Evolutionary conservation across 2,888 invertebrate species (phyloP), one percentile per base, ranked within the genome.

Genomic region (Leucania comma): DNA sequence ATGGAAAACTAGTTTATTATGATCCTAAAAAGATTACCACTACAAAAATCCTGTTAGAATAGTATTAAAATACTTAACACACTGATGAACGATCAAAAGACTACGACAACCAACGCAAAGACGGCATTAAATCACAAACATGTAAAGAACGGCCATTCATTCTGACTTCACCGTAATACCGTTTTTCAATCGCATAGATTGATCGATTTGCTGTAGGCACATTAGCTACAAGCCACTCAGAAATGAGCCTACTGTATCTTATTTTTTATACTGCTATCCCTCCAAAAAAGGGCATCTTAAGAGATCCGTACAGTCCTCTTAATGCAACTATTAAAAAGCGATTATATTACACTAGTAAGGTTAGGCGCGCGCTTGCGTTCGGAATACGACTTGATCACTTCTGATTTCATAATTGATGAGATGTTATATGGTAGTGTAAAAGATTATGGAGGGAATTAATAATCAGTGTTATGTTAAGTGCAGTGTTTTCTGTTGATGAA

Each of bases 281-380:
- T 56, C 80, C 68, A 53, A 63, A 82, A 83, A 82, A 76, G 87
- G 86, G 84, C 22, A 62, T 61, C 50, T 48, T 62, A 62, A n/a
- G 72, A 68, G 72, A 69, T 71, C 72, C 68, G 54, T 64, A 58
- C 63, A 60, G 58, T 51, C 66, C 62, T 68, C 69, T 71, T 79
- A 79, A 68, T 79, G 62, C 73, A 74, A 68, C 75, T 78, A 78
- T 84, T 86, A 80, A 83, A 82, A 81, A 82, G 38, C 67, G 80
- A 80, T 83, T 84, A 82, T 57, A 80, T 81, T 85, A 72, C 57
- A 38, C 74, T 26, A 38, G 65, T 80, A 82, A 78, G 80, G 82
- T 14, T 66, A 50, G 56, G 53, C 68, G 64, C 72, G 72, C 71
- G 69, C 29, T 80, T 10, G 56, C 56, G 56, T 48, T 58, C 29